phyloP scores from a whole-genome alignment of 2,888 invertebrate genomes.

The Himalopsyche japonica region DNA sequence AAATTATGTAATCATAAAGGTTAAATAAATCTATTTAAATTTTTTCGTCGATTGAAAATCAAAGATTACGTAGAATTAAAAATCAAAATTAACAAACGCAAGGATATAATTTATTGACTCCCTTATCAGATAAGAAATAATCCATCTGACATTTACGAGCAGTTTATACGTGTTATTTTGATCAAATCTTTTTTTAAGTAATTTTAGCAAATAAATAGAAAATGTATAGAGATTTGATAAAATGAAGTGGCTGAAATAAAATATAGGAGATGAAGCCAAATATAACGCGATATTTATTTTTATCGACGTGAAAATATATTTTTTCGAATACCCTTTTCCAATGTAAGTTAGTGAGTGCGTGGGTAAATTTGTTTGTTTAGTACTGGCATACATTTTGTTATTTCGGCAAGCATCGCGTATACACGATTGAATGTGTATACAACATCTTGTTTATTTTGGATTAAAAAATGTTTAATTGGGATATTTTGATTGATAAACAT shows the following conservation, averaged over 20 bases:
- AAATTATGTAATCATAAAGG: too few relatives aligned
- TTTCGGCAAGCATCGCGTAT: neutral
- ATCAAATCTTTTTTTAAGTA: too few relatives aligned
- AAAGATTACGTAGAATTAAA: too few relatives aligned
- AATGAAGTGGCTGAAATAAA: neutral
- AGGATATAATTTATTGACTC: too few relatives aligned
- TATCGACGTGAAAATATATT: neutral
- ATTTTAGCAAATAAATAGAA: too few relatives aligned
- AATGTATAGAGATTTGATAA: neutral
- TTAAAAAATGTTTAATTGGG: neutral
- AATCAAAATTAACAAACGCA: too few relatives aligned
- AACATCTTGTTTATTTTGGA: neutral
- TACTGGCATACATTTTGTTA: neutral
- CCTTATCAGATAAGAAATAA: too few relatives aligned
- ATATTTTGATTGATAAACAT: conserved; percentile 27
- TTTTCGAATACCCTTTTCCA: neutral
- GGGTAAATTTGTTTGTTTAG: neutral
- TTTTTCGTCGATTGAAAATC: too few relatives aligned
- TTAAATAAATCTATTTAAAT: too few relatives aligned
- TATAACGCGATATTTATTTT: neutral
- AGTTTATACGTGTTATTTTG: too few relatives aligned
- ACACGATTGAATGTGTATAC: neutral
- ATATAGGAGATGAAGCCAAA: neutral
- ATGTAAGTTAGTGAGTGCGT: neutral
- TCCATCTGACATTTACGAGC: too few relatives aligned